Percentiles rank a stretch among this genome's conserved stretches.
Conservation (phyloP, 2,797 vertebrate genomes). For the Dryobates pubescens region DNA sequence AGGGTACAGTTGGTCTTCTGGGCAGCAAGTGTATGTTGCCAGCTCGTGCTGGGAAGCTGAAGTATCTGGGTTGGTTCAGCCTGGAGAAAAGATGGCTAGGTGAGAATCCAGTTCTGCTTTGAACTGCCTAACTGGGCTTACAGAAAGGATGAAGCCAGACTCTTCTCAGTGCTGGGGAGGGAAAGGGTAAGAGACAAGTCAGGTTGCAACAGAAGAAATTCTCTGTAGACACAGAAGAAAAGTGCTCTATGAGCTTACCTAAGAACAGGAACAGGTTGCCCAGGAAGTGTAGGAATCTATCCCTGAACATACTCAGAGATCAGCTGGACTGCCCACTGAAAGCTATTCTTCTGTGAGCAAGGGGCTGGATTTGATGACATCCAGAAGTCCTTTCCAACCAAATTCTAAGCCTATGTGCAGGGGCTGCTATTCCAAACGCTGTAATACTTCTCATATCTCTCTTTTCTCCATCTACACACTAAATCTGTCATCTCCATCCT, state of each 20-base stretch:
- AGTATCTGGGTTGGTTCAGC: not conserved
- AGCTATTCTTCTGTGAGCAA: not conserved
- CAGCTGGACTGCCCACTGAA: not conserved
- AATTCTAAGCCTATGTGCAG: not conserved
- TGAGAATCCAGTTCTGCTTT: not conserved
- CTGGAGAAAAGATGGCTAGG: not conserved
- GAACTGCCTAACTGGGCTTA: not conserved
- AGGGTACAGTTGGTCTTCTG: too few relatives aligned
- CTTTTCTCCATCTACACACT: slow-evolving; percentile 45
- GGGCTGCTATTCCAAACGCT: not conserved
- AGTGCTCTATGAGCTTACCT: not conserved
- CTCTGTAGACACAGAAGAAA: not conserved
- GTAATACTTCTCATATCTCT: slow-evolving; percentile 17
- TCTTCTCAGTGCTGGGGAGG: not conserved
- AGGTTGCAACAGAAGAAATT: not conserved
- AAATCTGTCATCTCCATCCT: slow-evolving; percentile 54
- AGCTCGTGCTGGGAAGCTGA: not conserved
- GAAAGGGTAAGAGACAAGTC: not conserved
- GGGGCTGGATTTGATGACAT: not conserved
- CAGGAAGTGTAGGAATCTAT: not conserved
- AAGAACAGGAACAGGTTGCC: not conserved
- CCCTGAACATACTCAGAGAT: not conserved
- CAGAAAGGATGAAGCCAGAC: not conserved
- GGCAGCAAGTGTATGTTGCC: too few relatives aligned
- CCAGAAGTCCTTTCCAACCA: not conserved